A percentile compares a stretch with the other conserved stretches of the same genome.
Conservation (phyloP, 2,113 vertebrate species). For the Meles meles region DNA sequence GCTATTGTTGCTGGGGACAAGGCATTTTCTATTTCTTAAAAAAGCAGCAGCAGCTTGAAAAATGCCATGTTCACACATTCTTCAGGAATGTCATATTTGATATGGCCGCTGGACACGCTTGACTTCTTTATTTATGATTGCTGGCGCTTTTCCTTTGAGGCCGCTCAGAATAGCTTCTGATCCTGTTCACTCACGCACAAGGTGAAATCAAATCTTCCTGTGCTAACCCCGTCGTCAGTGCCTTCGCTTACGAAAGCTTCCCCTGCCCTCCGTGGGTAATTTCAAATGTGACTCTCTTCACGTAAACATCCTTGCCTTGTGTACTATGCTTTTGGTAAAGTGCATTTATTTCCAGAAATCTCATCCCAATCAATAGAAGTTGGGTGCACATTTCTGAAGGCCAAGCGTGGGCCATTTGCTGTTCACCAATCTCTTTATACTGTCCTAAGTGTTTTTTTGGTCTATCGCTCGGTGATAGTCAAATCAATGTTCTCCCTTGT, state of each 20-base stretch:
- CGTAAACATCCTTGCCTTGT: neutral
- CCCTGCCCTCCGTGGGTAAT: neutral
- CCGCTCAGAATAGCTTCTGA: slow-evolving; percentile 71
- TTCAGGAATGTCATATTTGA: slow-evolving; percentile 55
- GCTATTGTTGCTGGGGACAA: neutral
- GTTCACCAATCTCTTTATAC: slow-evolving; percentile 20
- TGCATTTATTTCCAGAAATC: slow-evolving; percentile 53
- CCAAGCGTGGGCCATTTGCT: slow-evolving; percentile 37
- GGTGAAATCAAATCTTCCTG: slow-evolving; percentile 66
- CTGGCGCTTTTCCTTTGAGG: slow-evolving; percentile 61
- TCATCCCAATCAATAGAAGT: neutral
- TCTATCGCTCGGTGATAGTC: slow-evolving; percentile 24
- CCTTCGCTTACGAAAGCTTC: slow-evolving; percentile 43
- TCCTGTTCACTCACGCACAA: slow-evolving; percentile 52
- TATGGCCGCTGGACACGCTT: slow-evolving; percentile 47
- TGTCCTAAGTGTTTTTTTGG: slow-evolving; percentile 50
- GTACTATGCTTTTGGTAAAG: slow-evolving; percentile 27
- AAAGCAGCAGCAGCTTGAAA: slow-evolving; percentile 39
- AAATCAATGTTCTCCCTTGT: slow-evolving; percentile 57
- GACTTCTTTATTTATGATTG: slow-evolving; percentile 70
- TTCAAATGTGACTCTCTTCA: neutral
- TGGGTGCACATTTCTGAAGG: neutral
- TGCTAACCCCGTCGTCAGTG: neutral
- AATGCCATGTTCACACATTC: slow-evolving; percentile 47
- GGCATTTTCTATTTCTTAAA: neutral